Evolutionary conservation across 2,797 vertebrate species (phyloP), one percentile per base, ranked within the genome.

Genomic region (Coccyzus lansbergi): DNA sequence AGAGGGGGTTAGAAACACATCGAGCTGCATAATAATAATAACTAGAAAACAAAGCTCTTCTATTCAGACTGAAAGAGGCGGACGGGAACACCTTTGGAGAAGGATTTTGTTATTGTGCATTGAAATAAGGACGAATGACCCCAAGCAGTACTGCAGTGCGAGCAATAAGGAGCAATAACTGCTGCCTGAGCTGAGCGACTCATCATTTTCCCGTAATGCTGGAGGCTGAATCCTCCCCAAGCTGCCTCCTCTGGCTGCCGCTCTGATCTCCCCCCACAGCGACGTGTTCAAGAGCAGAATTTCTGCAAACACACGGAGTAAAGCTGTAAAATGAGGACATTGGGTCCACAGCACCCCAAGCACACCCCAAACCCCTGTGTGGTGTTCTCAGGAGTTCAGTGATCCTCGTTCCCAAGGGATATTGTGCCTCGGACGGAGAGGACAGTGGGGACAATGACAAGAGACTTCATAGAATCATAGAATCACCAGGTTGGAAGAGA

Each of bases 1-100:
- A 6, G 85, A 78, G 76, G 85, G 87, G 89, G 89, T 88, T 84
- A 92, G 49, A 75, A 93, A 95, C 94, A 93, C 89, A 74, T 7
- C 17, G 26, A 87, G 92, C 94, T 75, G 46, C 2, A 28, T 29
- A 31, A 86, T 28, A 29, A 86, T 28, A 53, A 25, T 60, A 78
- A 93, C 78, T 49, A 33, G 55, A 68, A 88, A 83, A 36, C 71
- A 38, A 90, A 90, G 53, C 79, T 58, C 49, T 36, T 87, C 63
- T 9, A 0, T 9, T 38, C 64, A 29, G 28, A 75, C 40, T 12
- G 69, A 58, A 71, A 59, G 83, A 92, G 92, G 65, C 69, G 63
- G 56, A 74, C 31, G 3, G 67, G 60, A 77, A 78, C 64, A 68
- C 58, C 71, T 81, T 9, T 7, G 38, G 63, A 56, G 29, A 40